Percentiles rank a stretch among this genome's conserved stretches.
Evolutionary conservation across 2,888 invertebrate species (phyloP).

Genomic region (Nymphalis c-album): DNA sequence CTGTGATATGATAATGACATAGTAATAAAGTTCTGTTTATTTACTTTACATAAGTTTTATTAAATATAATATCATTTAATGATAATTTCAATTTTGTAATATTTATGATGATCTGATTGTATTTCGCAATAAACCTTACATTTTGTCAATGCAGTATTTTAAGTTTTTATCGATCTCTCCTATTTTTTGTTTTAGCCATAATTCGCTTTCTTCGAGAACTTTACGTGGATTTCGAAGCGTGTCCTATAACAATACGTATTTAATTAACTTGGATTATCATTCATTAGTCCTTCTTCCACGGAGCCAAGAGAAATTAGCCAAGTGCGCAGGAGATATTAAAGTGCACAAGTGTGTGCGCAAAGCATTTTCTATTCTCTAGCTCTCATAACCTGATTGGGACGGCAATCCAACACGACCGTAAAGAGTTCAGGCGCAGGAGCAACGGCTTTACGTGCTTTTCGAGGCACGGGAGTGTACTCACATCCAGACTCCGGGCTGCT

Average conservation of each 20-base stretch:
- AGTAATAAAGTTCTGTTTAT: constrained; percentile 39
- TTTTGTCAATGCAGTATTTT: constrained; percentile 65
- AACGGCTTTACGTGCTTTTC: no score
- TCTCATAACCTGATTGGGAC: no score
- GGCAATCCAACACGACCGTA: no score
- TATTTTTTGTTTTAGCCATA: constrained; percentile 59
- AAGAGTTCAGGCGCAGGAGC: no score
- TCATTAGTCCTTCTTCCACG: no score
- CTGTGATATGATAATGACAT: constrained; percentile 53
- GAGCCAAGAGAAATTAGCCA: no score
- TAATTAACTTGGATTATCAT: not conserved
- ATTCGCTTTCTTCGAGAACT: constrained; percentile 58
- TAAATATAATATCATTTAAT: constrained; percentile 9
- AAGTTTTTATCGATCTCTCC: constrained; percentile 66
- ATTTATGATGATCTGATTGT: constrained; percentile 46
- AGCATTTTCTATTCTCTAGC: no score
- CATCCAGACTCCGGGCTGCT: no score
- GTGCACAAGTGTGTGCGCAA: no score
- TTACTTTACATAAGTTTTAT: constrained; percentile 18
- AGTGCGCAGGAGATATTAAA: no score
- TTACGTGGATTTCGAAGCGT: constrained; percentile 48
- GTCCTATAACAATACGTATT: constrained; percentile 47
- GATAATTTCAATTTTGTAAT: constrained; percentile 25
- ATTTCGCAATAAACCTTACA: constrained; percentile 49
- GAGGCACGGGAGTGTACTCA: no score